Conservation (phyloP, 2,113 vertebrate genomes). For the Hydropotes inermis region DNA sequence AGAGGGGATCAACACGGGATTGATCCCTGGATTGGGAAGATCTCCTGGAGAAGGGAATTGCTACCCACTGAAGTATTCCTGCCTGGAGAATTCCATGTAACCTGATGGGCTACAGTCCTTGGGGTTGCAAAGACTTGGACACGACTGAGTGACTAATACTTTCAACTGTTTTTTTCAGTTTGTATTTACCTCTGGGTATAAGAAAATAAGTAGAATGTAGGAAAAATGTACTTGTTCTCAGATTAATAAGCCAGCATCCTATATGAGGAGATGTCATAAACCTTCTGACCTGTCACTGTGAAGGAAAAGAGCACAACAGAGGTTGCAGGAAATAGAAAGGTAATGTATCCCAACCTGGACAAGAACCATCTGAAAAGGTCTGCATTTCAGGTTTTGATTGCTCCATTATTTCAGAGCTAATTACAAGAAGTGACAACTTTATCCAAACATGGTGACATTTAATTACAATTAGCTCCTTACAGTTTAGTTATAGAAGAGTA, state of each 20-base stretch:
- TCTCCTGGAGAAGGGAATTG: neutral
- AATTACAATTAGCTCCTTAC: slow-evolving; percentile 62
- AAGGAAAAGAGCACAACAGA: neutral
- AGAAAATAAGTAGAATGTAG: neutral
- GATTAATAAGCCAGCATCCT: neutral
- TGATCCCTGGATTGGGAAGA: neutral
- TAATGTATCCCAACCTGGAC: neutral
- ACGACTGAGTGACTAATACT: neutral
- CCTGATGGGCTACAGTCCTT: neutral
- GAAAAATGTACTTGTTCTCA: neutral
- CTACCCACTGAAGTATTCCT: neutral
- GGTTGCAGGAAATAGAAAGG: neutral
- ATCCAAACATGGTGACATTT: slow-evolving; percentile 40
- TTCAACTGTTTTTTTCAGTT: neutral
- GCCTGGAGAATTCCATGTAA: neutral
- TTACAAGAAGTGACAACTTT: slow-evolving; percentile 63
- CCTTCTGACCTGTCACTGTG: neutral
- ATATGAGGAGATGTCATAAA: neutral
- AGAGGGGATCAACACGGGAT: neutral
- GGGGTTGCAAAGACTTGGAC: neutral
- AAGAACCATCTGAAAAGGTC: neutral
- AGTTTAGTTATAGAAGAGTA: slow-evolving; percentile 55
- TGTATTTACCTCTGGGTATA: neutral
- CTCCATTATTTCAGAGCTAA: slow-evolving; percentile 34
- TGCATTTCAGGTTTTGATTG: slow-evolving; percentile 38